Percentiles rank a stretch among this genome's conserved stretches.
Conservation (phyloP, 2,797 vertebrate species). For the Spheniscus humboldti region DNA sequence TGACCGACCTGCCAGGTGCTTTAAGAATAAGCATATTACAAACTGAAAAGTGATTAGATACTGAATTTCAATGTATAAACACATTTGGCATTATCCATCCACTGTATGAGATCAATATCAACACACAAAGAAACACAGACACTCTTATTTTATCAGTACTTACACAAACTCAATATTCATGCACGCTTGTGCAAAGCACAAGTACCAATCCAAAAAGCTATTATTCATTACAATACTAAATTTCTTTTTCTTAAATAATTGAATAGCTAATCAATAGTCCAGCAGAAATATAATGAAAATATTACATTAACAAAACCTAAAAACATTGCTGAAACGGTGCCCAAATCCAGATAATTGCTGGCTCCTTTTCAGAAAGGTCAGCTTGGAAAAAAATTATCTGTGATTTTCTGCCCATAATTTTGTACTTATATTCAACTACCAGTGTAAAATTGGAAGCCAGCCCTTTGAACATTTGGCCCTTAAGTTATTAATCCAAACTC, state of each 20-base stretch:
- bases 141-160: neutral
- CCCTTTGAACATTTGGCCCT: slow-evolving; percentile 14
- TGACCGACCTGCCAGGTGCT: neutral
- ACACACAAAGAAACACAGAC: neutral
- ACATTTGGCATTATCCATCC: neutral
- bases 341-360: slow-evolving; percentile 26
- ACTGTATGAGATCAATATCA: neutral
- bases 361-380: slow-evolving; percentile 33
- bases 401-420: slow-evolving; percentile 40
- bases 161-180: neutral
- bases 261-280: slow-evolving; percentile 26
- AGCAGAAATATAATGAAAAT: slow-evolving; percentile 26
- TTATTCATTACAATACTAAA: neutral
- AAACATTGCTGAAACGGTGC: slow-evolving; percentile 17
- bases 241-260: neutral
- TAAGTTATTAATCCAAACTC: neutral
- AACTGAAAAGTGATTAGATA: neutral
- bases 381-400: slow-evolving; percentile 14
- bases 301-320: slow-evolving; percentile 38
- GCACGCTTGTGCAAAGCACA: neutral
- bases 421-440: neutral
- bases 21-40: neutral
- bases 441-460: slow-evolving; percentile 13
- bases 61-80: neutral
- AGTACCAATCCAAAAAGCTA: neutral